A percentile compares a stretch with the other conserved stretches of the same genome.
These are phyloP conservation scores for roundworm (Caenorhabditis elegans) DNA, from an alignment of 1,140 invertebrate genomes.

Conservation along the genomic window DNA sequence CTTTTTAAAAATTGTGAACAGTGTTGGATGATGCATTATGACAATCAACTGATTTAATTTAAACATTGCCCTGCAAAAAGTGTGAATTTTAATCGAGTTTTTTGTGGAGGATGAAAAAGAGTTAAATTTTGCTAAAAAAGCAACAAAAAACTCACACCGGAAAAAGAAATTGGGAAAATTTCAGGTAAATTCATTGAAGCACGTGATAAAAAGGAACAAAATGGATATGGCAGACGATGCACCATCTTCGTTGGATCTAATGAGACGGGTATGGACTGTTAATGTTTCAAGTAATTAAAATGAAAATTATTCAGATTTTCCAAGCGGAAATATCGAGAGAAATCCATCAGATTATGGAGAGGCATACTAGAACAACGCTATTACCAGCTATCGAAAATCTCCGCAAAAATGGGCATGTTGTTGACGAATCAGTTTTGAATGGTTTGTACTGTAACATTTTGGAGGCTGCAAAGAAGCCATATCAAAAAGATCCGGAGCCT, in stretches of 20 bases:
- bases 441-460: constrained; percentile 56
- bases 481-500: constrained; percentile 40
- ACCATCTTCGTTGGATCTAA: constrained; percentile 27
- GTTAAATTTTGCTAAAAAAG: background rate
- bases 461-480: constrained; percentile 59
- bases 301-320: constrained; percentile 49
- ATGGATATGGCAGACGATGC: constrained; percentile 33
- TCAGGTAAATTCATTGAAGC: constrained; percentile 42
- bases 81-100: too few species aligned
- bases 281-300: background rate
- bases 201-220: constrained; percentile 40
- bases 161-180: background rate
- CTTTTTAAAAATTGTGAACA: background rate
- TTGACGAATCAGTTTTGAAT: constrained; percentile 51
- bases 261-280: constrained; percentile 8
- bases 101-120: too few species aligned
- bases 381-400: constrained; percentile 63
- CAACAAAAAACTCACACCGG: background rate
- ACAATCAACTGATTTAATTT: too few species aligned
- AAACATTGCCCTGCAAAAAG: too few species aligned
- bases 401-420: constrained; percentile 58
- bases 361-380: constrained; percentile 59
- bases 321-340: constrained; percentile 58
- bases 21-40: too few species aligned
- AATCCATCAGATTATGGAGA: constrained; percentile 59